Percentiles rank a stretch among this genome's conserved stretches.
Conservation (phyloP, 2,113 vertebrate species). For the Recurvirostra avosetta region DNA sequence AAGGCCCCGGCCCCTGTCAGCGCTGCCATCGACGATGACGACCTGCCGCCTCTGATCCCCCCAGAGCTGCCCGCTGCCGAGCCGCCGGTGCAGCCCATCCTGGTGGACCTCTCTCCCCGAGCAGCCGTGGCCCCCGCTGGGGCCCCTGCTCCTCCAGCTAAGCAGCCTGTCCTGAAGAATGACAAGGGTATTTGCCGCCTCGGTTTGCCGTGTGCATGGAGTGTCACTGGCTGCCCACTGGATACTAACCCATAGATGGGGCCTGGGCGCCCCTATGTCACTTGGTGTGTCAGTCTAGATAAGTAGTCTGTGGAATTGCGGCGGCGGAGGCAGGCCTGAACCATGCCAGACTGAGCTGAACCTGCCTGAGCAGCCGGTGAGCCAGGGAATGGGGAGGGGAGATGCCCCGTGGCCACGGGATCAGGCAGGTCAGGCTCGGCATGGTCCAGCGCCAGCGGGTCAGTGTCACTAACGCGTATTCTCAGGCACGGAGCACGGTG, state of each 20-base stretch:
- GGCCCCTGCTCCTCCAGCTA: conserved; percentile 69
- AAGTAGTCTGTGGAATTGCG: not conserved
- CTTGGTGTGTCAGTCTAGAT: not conserved
- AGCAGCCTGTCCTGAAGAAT: conserved; percentile 88
- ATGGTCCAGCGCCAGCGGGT: not conserved
- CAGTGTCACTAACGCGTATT: not conserved
- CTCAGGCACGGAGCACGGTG: not conserved
- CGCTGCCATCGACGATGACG: conserved; percentile 75
- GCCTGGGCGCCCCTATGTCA: accelerated
- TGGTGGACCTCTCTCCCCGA: conserved; percentile 74
- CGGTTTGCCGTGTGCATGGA: conserved; percentile 81
- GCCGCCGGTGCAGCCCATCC: conserved; percentile 63
- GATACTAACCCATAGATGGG: conserved; percentile 55
- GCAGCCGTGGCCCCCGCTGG: conserved; percentile 51
- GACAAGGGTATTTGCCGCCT: conserved; percentile 87
- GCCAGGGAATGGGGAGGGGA: not conserved
- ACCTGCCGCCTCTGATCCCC: conserved; percentile 92
- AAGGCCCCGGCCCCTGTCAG: conserved; percentile 35
- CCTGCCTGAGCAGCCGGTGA: not conserved
- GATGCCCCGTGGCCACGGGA: accelerated
- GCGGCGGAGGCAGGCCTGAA: not conserved
- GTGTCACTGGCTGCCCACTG: conserved; percentile 70
- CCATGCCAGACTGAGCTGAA: not conserved
- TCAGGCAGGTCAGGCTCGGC: not conserved
- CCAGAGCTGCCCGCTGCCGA: conserved; percentile 76